Percentiles rank a stretch among this genome's conserved stretches.
These are phyloP conservation scores for Colletes gigas DNA, from an alignment of 1,140 invertebrate genomes.

Conservation along the genomic window DNA sequence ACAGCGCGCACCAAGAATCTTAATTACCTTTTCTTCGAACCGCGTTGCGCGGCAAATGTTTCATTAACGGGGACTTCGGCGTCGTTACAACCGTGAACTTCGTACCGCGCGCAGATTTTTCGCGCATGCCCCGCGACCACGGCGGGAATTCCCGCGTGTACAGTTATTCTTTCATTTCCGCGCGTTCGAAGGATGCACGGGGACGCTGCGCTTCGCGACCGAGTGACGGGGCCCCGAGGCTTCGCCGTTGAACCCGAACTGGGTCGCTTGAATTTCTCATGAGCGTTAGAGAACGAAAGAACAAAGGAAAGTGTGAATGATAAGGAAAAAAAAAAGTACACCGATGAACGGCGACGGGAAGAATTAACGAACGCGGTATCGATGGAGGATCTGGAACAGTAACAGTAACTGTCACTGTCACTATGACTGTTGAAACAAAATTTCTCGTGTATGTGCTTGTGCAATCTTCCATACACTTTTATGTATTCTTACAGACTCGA, in stretches of 20 bases:
- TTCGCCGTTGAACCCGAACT: constrained; percentile 22
- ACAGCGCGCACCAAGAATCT: constrained; percentile 30
- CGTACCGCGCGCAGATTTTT: constrained; percentile 7
- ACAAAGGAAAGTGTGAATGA: not conserved
- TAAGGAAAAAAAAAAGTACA: too few relatives aligned
- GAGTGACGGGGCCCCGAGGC: constrained; percentile 1
- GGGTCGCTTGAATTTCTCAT: constrained; percentile 44
- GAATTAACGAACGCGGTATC: too few relatives aligned
- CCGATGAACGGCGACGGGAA: too few relatives aligned
- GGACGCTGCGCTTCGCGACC: constrained; percentile 33
- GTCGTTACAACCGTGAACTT: not conserved
- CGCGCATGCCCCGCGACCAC: not conserved
- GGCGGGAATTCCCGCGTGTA: constrained; percentile 12
- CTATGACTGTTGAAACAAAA: too few relatives aligned
- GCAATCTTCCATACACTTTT: too few relatives aligned
- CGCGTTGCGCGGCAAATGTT: not conserved
- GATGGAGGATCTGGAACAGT: too few relatives aligned
- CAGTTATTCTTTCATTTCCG: constrained; percentile 39
- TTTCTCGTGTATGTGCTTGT: too few relatives aligned
- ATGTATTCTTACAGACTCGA: too few relatives aligned
- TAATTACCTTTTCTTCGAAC: constrained; percentile 23
- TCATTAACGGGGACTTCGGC: constrained; percentile 8
- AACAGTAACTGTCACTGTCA: too few relatives aligned
- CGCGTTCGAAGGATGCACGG: constrained; percentile 9
- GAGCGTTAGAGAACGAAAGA: not conserved